A percentile compares a stretch with the other conserved stretches of the same genome.
Conservation (phyloP, 2,113 vertebrate species). For the Loxodonta africana region DNA sequence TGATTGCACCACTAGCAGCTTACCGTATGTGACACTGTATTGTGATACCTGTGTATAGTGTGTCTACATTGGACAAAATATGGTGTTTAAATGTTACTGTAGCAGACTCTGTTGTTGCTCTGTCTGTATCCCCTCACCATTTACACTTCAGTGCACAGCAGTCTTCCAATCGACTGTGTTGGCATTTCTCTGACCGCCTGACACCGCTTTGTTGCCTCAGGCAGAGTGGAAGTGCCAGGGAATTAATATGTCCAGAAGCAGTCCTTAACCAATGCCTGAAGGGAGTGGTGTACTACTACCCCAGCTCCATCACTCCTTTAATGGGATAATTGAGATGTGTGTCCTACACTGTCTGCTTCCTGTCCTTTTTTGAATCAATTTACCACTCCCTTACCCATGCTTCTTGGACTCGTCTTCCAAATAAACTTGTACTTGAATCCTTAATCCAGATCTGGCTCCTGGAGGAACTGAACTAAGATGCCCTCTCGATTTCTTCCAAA, state of each 20-base stretch:
- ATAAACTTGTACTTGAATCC: background rate
- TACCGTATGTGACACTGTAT: background rate
- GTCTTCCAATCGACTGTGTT: background rate
- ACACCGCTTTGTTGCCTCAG: no score
- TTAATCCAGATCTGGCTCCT: background rate
- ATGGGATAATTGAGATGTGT: background rate
- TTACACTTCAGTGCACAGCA: background rate
- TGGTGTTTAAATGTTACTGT: background rate
- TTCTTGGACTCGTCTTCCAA: background rate
- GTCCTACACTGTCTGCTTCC: background rate
- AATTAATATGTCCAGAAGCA: background rate
- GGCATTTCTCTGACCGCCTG: background rate
- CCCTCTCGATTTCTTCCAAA: background rate
- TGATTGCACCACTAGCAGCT: background rate
- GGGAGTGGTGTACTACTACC: background rate
- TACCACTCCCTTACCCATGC: background rate
- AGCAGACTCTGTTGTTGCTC: background rate
- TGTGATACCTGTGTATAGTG: background rate
- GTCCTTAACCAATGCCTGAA: background rate
- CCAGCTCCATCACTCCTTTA: background rate
- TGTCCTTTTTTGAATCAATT: background rate
- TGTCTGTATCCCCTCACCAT: background rate
- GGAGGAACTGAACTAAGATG: background rate
- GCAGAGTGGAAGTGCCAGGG: background rate
- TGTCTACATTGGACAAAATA: rapidly evolving